A percentile compares a stretch with the other conserved stretches of the same genome.
phyloP scores from a whole-genome alignment of 2,888 invertebrate species.

The Ectropis crepuscularia region DNA sequence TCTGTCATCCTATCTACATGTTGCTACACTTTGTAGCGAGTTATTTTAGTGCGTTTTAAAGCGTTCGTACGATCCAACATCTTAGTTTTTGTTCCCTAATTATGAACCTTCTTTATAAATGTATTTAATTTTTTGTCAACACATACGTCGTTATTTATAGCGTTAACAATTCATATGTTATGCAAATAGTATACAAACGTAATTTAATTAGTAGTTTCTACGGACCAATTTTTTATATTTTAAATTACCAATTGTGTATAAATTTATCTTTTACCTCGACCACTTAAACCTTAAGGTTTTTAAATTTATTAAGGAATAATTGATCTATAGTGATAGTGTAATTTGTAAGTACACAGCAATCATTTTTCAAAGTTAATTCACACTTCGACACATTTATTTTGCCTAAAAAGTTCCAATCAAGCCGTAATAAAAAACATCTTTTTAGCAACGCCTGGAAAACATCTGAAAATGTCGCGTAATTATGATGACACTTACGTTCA shows the following conservation, averaged over 20 bases:
- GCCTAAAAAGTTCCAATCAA: too few species aligned
- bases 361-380: too few species aligned
- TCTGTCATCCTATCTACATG: conserved; percentile 38
- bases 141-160: background rate
- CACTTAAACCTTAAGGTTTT: too few species aligned
- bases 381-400: too few species aligned
- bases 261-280: too few species aligned
- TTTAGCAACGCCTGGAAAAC: background rate
- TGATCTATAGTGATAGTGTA: too few species aligned
- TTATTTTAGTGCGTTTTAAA: conserved; percentile 31
- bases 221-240: too few species aligned
- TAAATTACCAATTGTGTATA: too few species aligned
- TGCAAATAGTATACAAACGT: too few species aligned
- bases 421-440: background rate
- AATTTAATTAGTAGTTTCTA: too few species aligned
- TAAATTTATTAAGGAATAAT: too few species aligned
- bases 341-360: too few species aligned
- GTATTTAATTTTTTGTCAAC: background rate
- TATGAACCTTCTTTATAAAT: background rate
- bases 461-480: conserved; percentile 1
- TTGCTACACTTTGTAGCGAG: conserved; percentile 19
- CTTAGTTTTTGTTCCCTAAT: background rate
- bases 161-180: background rate
- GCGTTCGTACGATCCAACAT: background rate
- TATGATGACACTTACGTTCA: conserved; percentile 10